These are phyloP conservation scores for Tetragonula clypearis DNA, from an alignment of 1,140 invertebrate species.

Conservation along the genomic window DNA sequence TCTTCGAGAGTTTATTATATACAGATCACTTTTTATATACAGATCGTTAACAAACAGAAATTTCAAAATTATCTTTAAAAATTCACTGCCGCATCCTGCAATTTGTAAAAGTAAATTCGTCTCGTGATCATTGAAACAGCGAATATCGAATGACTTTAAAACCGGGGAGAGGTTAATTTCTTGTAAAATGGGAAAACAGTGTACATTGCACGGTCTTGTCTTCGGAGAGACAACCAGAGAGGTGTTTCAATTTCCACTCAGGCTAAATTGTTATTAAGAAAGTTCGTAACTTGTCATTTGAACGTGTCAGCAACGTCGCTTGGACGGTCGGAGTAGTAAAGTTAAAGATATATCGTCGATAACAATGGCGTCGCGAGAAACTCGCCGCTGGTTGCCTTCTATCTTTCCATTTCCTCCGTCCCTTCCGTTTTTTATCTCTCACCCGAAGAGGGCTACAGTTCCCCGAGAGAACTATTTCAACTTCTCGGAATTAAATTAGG, in stretches of 20 bases:
- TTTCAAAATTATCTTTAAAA: too few species aligned
- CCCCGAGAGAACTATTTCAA: not conserved
- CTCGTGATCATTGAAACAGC: too few species aligned
- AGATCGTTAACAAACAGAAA: too few species aligned
- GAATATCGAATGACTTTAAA: too few species aligned
- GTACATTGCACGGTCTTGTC: not conserved
- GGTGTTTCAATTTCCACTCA: not conserved
- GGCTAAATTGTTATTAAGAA: constrained; percentile 8
- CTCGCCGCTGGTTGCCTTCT: not conserved
- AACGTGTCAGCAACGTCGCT: not conserved
- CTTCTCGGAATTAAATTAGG: constrained; percentile 38
- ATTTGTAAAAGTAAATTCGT: too few species aligned
- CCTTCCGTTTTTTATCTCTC: not conserved
- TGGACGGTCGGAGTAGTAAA: not conserved
- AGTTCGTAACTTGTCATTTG: constrained; percentile 7
- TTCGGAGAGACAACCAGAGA: not conserved
- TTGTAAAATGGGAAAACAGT: not conserved
- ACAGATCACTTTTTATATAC: too few species aligned
- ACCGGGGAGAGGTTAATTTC: not conserved
- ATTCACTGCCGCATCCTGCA: too few species aligned
- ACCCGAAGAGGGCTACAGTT: not conserved
- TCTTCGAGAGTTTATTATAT: too few species aligned
- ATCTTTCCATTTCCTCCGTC: not conserved
- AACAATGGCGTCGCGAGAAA: not conserved
- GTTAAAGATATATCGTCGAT: constrained; percentile 27